phyloP scores from a whole-genome alignment of 2,113 vertebrate species.

The Mormoops blainvillei region DNA sequence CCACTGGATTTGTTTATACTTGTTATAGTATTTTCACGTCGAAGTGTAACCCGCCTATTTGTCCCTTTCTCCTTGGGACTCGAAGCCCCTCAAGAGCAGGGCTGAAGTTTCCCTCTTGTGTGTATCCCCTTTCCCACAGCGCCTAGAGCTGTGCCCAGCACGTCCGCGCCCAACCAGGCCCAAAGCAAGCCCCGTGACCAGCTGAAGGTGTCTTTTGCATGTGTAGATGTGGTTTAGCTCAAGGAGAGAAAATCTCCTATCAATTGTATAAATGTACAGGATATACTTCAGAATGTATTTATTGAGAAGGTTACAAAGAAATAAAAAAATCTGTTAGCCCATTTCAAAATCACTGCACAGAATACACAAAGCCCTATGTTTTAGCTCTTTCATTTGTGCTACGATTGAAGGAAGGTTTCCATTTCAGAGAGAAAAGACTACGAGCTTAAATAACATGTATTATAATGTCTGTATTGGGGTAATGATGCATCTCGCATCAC shows the following conservation, averaged over 20 bases:
- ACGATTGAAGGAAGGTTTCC: neutral
- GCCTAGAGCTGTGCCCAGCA: neutral
- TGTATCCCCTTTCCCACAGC: neutral
- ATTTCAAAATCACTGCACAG: neutral
- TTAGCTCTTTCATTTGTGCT: neutral
- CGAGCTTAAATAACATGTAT: neutral
- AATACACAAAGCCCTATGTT: neutral
- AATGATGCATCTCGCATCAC: neutral
- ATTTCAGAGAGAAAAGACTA: neutral
- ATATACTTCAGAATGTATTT: neutral
- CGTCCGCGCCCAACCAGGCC: too few species aligned
- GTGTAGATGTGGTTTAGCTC: neutral
- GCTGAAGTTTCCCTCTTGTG: neutral
- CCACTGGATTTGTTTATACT: neutral
- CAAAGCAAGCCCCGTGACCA: neutral
- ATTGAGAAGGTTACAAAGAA: neutral
- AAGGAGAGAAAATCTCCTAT: neutral
- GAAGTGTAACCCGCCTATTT: neutral
- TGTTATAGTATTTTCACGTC: neutral
- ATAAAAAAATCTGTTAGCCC: neutral
- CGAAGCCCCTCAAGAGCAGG: neutral
- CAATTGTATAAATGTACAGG: neutral
- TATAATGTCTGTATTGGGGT: neutral
- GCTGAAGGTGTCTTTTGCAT: neutral
- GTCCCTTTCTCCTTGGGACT: neutral